Conservation (phyloP, 37 sponge, comb jelly and placozoan genomes). For the Cliona cf. orientalis region DNA sequence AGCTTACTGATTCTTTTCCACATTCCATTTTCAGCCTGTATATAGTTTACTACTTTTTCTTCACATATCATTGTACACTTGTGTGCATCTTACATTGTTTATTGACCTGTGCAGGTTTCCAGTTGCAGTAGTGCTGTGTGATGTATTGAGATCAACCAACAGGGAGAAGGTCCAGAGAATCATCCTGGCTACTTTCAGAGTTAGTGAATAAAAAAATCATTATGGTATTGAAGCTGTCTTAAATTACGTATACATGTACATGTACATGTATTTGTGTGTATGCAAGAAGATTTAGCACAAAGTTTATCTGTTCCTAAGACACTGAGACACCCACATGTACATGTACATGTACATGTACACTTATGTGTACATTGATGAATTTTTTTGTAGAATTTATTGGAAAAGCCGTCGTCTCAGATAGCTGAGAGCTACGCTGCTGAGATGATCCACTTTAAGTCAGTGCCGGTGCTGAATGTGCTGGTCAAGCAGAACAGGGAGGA, state of each 20-base stretch:
- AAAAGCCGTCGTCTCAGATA: slow-evolving; percentile 43
- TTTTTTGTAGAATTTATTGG: slow-evolving; percentile 62
- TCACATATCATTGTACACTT: too few relatives aligned
- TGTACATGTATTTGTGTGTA: too few relatives aligned
- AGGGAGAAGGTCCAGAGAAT: slow-evolving; percentile 89
- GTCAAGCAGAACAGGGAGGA: slow-evolving; percentile 77
- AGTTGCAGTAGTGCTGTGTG: slow-evolving; percentile 85
- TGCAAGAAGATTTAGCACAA: background rate
- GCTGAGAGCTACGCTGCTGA: slow-evolving; percentile 64
- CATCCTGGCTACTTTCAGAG: slow-evolving; percentile 77
- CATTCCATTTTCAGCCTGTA: too few relatives aligned
- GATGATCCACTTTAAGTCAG: slow-evolving; percentile 82
- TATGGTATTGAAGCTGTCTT: too few relatives aligned
- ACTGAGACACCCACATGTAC: background rate
- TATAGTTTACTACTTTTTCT: too few relatives aligned
- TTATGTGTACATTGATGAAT: background rate
- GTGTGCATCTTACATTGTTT: too few relatives aligned
- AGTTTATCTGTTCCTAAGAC: background rate
- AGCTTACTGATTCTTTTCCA: too few relatives aligned
- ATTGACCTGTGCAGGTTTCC: slow-evolving; percentile 66
- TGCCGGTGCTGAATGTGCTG: slow-evolving; percentile 74
- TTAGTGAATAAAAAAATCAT: slow-evolving; percentile 11
- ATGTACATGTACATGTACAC: background rate
- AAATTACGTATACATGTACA: too few relatives aligned
- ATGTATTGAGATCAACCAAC: slow-evolving; percentile 85